phyloP scores from a whole-genome alignment of 1,140 invertebrate genomes.

The Drosophila suzukii region DNA sequence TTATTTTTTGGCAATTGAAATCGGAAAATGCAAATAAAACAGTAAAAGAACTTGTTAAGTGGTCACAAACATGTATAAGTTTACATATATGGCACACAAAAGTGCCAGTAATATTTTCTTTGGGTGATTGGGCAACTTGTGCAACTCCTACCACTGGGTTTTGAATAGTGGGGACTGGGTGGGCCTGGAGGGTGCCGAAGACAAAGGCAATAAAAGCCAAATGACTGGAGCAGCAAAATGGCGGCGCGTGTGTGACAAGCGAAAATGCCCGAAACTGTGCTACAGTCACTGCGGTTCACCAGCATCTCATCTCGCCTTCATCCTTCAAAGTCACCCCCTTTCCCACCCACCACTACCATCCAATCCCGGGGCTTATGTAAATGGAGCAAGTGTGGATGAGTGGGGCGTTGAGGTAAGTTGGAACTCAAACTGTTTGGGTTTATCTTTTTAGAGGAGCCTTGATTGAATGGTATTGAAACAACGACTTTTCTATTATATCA shows the following conservation, averaged over 20 bases:
- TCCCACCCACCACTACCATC: not conserved
- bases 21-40: not conserved
- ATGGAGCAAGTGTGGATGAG: not conserved
- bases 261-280: conserved; percentile 30
- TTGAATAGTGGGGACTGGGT: not conserved
- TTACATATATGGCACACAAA: not conserved
- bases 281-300: conserved; percentile 15
- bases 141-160: not conserved
- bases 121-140: conserved; percentile 2
- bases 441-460: not conserved
- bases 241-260: conserved; percentile 53
- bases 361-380: conserved; percentile 1
- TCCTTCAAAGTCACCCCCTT: conserved; percentile 14
- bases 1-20: too few relatives aligned
- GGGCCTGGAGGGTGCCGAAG: conserved; percentile 9
- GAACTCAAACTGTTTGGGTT: not conserved
- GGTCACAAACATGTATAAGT: not conserved
- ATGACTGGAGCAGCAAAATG: conserved; percentile 59
- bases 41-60: not conserved
- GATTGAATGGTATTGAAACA: conserved; percentile 3
- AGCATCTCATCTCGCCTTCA: conserved; percentile 32
- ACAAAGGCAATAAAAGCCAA: conserved; percentile 68
- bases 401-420: not conserved
- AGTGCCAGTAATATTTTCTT: conserved; percentile 1
- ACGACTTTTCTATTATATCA: not conserved